These are phyloP conservation scores for Oreamnos americanus DNA, from an alignment of 2,113 vertebrate genomes.

Conservation along the genomic window DNA sequence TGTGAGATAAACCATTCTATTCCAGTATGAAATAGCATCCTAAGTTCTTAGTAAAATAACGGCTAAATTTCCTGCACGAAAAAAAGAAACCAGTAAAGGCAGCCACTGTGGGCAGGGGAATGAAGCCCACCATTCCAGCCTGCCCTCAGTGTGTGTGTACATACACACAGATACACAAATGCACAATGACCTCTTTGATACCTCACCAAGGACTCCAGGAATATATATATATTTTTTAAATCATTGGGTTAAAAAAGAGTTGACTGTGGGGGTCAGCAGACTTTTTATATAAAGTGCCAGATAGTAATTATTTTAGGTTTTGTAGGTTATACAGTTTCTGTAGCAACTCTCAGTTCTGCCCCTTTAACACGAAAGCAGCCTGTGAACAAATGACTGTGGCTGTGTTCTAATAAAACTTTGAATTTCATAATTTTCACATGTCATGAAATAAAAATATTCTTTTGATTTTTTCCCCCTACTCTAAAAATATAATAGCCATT, in stretches of 20 bases:
- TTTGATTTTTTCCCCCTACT: background rate
- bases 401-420: background rate
- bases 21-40: background rate
- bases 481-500: background rate
- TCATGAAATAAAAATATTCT: background rate
- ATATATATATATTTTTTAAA: background rate
- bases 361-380: background rate
- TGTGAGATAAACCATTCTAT: background rate
- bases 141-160: background rate
- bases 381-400: background rate
- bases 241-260: background rate
- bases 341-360: background rate
- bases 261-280: background rate
- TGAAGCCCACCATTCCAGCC: background rate
- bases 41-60: background rate
- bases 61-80: background rate
- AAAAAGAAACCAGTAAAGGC: background rate
- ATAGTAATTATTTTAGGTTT: background rate
- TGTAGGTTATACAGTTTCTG: background rate
- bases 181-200: background rate
- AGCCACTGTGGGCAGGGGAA: background rate
- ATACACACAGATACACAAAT: background rate
- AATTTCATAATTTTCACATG: background rate
- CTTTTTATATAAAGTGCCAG: background rate
- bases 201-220: background rate